Evolutionary conservation across 2,888 invertebrate species (phyloP), one percentile per base, ranked within the genome.

Genomic region (Cryptocephalus primarius): DNA sequence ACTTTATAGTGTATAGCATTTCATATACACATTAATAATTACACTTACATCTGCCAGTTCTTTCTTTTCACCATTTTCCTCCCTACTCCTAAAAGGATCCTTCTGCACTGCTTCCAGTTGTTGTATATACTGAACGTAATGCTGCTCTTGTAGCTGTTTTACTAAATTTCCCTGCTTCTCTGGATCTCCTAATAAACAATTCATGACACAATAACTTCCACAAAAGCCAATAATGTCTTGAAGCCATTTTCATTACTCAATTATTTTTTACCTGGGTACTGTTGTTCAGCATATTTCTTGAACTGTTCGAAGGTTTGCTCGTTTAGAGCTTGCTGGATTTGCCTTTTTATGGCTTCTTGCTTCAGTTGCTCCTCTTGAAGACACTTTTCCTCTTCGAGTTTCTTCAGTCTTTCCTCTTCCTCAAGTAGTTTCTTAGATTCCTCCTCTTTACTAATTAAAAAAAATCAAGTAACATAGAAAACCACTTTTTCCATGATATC

Each of bases 81-180:
- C 60, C 22, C 22, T 22, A 22, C 22, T 22, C 22, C 22, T 22
- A 6, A 22, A 22, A 42, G 62, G 62, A 44, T 62, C 65, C 51
- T 61, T 58, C 50, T 62, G 64, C 67, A 76, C 65, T 70, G 78
- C 62, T 74, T 80, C 68, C 36, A 96, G 73, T 68, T 97, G 97
- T 61, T 95, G 91, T 82, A 99, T 94, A 69, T 99, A 99, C 65
- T 97, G 96, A 66, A 95, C 92, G 68, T 95, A 99, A 70, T 99
- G 99, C 64, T 99, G 95, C 60, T 96, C 96, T 72, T 99, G 99
- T 40, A 99, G 73, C 66, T 97, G 96, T 46, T 86, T 78, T 48
- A 99, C 91, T 31, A 99, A 75, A 39, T 90, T 80, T 0, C 89
- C 93, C 76, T 99, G 99, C 75, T 96, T 85, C 58, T 88, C 88